Evolutionary conservation across 2,888 invertebrate genomes (phyloP), one percentile per base, ranked within the genome.

Genomic region (Pristionchus japonicus): DNA sequence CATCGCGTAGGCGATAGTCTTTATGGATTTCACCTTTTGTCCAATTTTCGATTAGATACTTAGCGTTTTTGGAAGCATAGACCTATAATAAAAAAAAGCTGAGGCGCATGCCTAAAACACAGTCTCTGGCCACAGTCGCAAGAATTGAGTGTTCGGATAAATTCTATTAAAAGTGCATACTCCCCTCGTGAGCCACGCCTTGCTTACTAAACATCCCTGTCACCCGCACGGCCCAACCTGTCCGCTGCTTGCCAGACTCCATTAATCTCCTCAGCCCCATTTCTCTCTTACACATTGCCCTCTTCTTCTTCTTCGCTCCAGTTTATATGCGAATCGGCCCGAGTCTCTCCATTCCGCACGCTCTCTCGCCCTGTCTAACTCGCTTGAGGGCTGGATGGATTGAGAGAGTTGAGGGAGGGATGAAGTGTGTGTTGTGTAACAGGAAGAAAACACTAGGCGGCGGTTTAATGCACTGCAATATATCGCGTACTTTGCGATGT

Each of bases 381-480:
- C 57, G 57, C 57, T 13, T 6, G 57, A 57, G n/a, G 20, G 57
- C 13, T 6, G 9, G 47, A 9, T 6, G 13, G 13, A 47, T 47
- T 6, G 13, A 47, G 47, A 47, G 52, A 52, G 11, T 52, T 52
- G 11, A 67, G 34, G 31, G 70, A 70, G 37, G n/a, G 70, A 70
- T 34, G 77, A n/a, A 43, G 40, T 40, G 43, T n/a, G n/a, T 77
- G 70, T 70, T 77, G 77, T 77, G 77, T 77, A 77, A 77, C 27
- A 77, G 43, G 52, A 52, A 52, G 57, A 77, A 40, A 77, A 77
- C 77, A 77, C 77, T 43, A 15, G n/a, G 57, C 57, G 40, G 40
- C 77, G 77, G 77, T 77, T 47, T 43, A 15, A 7, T 47, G 20
- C 43, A 27, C 37, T 11, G n/a, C n/a, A n/a, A n/a, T 13, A 15